Evolutionary conservation across 2,888 invertebrate species (phyloP), one percentile per base, ranked within the genome.

Genomic region (Linnaemya vulpina): DNA sequence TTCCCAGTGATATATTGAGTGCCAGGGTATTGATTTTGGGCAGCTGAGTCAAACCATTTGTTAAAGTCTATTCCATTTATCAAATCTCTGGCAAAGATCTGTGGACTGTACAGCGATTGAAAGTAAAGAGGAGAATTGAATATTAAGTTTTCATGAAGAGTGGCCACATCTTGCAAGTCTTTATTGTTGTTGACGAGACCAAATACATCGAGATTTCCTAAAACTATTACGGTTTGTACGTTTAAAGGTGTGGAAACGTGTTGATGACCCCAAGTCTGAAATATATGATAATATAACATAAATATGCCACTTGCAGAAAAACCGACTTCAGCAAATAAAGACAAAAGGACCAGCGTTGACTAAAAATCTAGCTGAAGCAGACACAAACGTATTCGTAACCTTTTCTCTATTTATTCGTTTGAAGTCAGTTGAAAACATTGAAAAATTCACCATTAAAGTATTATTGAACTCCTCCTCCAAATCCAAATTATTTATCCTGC

Each of bases 391-490:
- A 30, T 30, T 30, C 3, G 5, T 30, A 30, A 5, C 5, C 30
- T 5, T 30, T 5, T 30, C 30, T 30, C 30, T 30, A 30, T 30
- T 30, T 30, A 30, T 30, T 30, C 5, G 30, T 5, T 30, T 30
- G 30, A 30, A 30, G 40, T 40, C 11, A 40, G 10, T 40, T 40
- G 11, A 40, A 40, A 40, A 40, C 3, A 11, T 40, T 40, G 1
- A 0, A 11, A 10, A 13, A 40, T 90, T 90, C 90, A 94, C 94
- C 94, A 93, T 92, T 13, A 94, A 89, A 0, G 94, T 94, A 82
- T 94, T 94, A 20, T 89, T 80, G 76, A 91, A 93, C 88, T 94
- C 94, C 49, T 91, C 83, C 2, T 89, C 81, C 20, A 95, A 89
- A 86, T 93, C 89, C 1, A 91, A 84, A 0, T 89, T 92, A 88